phyloP scores from a whole-genome alignment of 1,140 invertebrate genomes.

The Drosophila repleta region DNA sequence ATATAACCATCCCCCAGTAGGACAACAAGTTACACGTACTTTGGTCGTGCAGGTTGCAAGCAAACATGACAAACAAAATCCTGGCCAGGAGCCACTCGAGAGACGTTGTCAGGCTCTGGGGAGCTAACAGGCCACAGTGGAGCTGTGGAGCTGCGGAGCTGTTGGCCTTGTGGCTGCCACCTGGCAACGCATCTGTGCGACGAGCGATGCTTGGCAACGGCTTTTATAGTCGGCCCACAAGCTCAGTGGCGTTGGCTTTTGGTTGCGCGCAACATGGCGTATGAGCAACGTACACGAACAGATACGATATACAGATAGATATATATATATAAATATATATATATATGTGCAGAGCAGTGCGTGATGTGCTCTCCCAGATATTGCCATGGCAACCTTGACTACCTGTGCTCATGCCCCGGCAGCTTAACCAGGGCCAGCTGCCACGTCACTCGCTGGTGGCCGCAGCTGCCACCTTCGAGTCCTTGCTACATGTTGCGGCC shows the following conservation, averaged over 20 bases:
- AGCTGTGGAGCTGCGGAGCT: slow-evolving; percentile 1
- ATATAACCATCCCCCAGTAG: background rate
- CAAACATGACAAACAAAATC: slow-evolving; percentile 34
- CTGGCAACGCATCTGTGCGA: slow-evolving; percentile 61
- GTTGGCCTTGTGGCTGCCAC: slow-evolving; percentile 51
- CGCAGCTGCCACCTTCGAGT: slow-evolving; percentile 51
- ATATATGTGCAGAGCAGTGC: slow-evolving; percentile 1
- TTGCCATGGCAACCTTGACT: slow-evolving; percentile 80
- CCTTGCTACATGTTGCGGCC: slow-evolving; percentile 39
- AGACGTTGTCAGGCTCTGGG: slow-evolving; percentile 17
- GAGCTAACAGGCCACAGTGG: background rate
- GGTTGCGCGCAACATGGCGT: slow-evolving; percentile 77
- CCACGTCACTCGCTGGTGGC: slow-evolving; percentile 30
- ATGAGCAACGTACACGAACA: slow-evolving; percentile 54
- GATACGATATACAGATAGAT: slow-evolving; percentile 12
- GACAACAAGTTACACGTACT: background rate
- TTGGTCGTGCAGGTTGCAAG: slow-evolving; percentile 13
- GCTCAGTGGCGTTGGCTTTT: slow-evolving; percentile 35
- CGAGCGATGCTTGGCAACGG: slow-evolving; percentile 71
- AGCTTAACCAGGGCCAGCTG: slow-evolving; percentile 69
- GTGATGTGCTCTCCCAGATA: slow-evolving; percentile 56
- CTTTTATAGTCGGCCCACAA: slow-evolving; percentile 64
- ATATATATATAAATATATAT: background rate
- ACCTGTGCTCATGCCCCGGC: slow-evolving; percentile 71
- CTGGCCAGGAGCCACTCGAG: slow-evolving; percentile 36